Base-by-base conservation (phyloP, 2,797 vertebrate species). In the Carapus acus region DNA sequence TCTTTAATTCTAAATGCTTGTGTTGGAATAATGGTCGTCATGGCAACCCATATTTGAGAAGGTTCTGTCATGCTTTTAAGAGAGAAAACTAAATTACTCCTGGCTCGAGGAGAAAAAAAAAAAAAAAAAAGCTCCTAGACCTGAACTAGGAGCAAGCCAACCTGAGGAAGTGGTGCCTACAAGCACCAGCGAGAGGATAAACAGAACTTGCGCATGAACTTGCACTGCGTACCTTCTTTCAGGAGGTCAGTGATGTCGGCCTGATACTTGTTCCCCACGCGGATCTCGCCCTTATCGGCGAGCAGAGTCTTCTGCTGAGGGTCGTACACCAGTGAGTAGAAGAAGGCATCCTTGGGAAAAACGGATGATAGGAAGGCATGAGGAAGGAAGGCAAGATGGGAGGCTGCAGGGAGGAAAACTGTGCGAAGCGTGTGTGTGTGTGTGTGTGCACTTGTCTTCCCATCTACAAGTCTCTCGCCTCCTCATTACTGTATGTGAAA, bases 281-380 rank as follows among this genome's bases (percentile, higher is more conserved):
- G 90, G 76, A 98, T 98, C 86, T 98, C 96, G 37, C 96, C 96
- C 76, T 97, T 98, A 74, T 98, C 96, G 17, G 95, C 96, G 6
- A 98, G 85, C 48, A 98, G 87, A 9, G 96, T 98, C 83, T 98
- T 98, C 78, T 98, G 96, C 73, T 97, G 94, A 57, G 95, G 94
- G 87, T 98, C 96, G 9, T 98, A 98, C 34, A 98, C 95, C 72
- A 98, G 85, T 2, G 95, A 98, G 86, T 98, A 98, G 86, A 97
- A 98, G 88, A 98, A 98, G 58, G 92, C 93, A 82, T 98, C 96
- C 96, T n/a, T 98, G 82, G 73, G 62, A 57, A 75, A 78, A 31
- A 60, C 33, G 60, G 55, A 71, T 22, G 58, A 54, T 59, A 73
- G 67, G 66, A 58, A 64, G 51, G 37, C 23, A 15, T 67, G 41